phyloP scores from a whole-genome alignment of 1,140 invertebrate genomes.

The Drosophila eugracilis region DNA sequence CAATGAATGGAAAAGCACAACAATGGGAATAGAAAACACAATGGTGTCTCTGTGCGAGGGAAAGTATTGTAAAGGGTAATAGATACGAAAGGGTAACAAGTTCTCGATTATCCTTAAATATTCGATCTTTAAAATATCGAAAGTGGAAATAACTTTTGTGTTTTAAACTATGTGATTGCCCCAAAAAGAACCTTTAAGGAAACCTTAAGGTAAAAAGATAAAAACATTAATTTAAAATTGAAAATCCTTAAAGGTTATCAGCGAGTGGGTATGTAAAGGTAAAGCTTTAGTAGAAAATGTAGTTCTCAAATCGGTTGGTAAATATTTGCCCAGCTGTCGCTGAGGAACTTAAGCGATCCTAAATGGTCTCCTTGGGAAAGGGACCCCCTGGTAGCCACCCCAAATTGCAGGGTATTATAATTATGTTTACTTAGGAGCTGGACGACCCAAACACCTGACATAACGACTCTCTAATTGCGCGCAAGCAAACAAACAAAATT shows the following conservation, averaged over 20 bases:
- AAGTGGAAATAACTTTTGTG: background rate
- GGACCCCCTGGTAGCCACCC: background rate
- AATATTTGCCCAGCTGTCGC: background rate
- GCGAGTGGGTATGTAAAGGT: too few species aligned
- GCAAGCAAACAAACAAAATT: slow-evolving; percentile 69
- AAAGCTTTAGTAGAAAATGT: too few species aligned
- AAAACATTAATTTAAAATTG: too few species aligned
- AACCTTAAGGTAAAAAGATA: too few species aligned
- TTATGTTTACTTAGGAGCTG: slow-evolving; percentile 52
- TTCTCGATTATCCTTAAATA: background rate
- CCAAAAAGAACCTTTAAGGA: too few species aligned
- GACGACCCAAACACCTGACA: slow-evolving; percentile 47
- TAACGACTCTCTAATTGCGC: slow-evolving; percentile 71
- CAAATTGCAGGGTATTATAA: slow-evolving; percentile 11
- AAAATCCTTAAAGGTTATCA: too few species aligned
- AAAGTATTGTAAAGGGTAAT: background rate
- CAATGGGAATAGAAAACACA: slow-evolving; percentile 1
- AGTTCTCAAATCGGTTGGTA: background rate
- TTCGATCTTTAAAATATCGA: background rate
- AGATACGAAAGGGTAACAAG: background rate
- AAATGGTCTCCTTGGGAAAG: background rate
- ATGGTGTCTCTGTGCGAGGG: background rate
- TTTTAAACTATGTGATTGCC: too few species aligned
- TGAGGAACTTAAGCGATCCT: background rate
- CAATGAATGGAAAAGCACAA: slow-evolving; percentile 42